phyloP scores from a whole-genome alignment of 2,797 vertebrate species.

The Squalus acanthias region DNA sequence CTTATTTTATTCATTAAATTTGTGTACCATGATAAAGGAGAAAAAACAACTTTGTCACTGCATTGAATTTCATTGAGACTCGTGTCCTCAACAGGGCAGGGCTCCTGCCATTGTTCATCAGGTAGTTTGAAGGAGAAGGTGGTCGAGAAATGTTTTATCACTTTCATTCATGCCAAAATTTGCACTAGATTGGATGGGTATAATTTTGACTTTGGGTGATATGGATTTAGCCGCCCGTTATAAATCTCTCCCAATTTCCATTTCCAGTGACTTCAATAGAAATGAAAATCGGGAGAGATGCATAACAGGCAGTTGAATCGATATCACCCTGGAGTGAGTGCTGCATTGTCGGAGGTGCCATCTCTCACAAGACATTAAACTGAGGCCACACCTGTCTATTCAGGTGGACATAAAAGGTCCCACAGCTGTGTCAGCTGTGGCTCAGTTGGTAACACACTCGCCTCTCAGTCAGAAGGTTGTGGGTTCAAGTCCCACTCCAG shows the following conservation, averaged over 20 bases:
- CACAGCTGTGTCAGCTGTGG: no score
- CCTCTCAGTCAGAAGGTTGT: no score
- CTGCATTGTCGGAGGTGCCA: no score
- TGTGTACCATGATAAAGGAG: neutral
- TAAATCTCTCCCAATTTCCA: neutral
- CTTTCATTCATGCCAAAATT: neutral
- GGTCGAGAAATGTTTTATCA: neutral
- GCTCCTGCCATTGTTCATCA: neutral
- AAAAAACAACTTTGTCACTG: neutral
- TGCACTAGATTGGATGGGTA: neutral
- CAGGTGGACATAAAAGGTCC: no score
- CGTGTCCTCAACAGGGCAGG: neutral
- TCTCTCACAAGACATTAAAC: no score
- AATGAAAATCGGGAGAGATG: neutral
- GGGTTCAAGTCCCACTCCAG: no score
- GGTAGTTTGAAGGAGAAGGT: neutral
- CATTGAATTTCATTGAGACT: neutral
- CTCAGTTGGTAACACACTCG: no score
- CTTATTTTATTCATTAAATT: neutral
- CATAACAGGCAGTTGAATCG: neutral
- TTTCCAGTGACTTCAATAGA: neutral
- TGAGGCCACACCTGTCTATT: no score
- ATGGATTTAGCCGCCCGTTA: neutral
- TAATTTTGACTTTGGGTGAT: neutral
- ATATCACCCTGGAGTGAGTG: neutral